phyloP scores from a whole-genome alignment of 1,140 invertebrate genomes.

The Drosophila micromelanica region DNA sequence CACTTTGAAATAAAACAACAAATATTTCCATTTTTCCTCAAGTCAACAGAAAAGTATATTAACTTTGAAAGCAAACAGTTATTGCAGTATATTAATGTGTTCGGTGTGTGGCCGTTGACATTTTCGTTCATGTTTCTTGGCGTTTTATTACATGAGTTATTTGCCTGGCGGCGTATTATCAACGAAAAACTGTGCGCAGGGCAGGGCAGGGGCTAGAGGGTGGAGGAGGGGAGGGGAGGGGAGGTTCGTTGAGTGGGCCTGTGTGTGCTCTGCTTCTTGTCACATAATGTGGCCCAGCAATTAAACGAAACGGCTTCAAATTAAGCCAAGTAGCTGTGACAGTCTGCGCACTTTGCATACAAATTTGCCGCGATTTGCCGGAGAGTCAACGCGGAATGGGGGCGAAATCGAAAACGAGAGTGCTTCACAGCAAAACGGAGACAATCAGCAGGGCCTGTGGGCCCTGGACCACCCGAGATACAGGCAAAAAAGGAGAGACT shows the following conservation, averaged over 20 bases:
- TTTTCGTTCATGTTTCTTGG: too few species aligned
- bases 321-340: conserved; percentile 72
- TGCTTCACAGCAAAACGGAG: conserved; percentile 12
- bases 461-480: background rate
- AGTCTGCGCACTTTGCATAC: conserved; percentile 72
- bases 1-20: too few species aligned
- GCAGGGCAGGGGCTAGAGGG: too few species aligned
- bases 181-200: conserved; percentile 12
- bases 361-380: conserved; percentile 60
- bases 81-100: too few species aligned
- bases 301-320: conserved; percentile 77
- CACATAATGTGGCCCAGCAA: conserved; percentile 81
- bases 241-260: conserved; percentile 34
- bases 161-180: conserved; percentile 63
- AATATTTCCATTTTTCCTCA: too few species aligned
- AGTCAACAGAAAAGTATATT: too few species aligned
- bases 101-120: too few species aligned
- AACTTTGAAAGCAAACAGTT: too few species aligned
- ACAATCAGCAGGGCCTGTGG: background rate
- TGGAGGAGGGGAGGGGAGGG: background rate
- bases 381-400: conserved; percentile 21
- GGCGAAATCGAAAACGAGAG: conserved; percentile 55
- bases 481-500: background rate
- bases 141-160: conserved; percentile 58
- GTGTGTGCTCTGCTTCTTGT: conserved; percentile 69